Base-by-base conservation (phyloP, 1,140 invertebrate species). In the Andricus grossulariae region DNA sequence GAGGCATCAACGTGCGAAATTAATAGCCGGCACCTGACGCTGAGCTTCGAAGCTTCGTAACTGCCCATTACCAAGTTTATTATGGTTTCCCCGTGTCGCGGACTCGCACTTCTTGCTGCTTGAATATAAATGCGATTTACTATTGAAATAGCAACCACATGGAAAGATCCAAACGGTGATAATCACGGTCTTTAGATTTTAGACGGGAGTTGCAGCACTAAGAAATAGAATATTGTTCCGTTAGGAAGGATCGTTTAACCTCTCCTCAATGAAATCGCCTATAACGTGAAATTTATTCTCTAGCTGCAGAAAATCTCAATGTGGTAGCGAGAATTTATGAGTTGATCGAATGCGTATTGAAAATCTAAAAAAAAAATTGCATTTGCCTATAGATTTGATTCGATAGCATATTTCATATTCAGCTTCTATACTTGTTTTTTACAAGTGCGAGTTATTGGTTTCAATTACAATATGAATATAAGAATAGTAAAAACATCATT, bases 1-100 rank as follows among this genome's bases (percentile, higher is more conserved):
- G 79, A 80, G 84, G 83, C 80, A 87, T 85, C 81, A 85, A 81
- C 78, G 83, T 75, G 80, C 83, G 71, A 87, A 87, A 89, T 88
- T 87, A 84, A 88, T 87, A 87, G 84, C 81, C 84, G 82, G 84
- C 85, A 88, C 84, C 85, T 85, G 84, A 87, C 84, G 82, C 81
- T 77, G 54, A 73, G 77, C 79, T 73, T 71, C 52, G 77, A 74
- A 79, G 81, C 83, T 73, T 81, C 80, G 83, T 87, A 88, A 88
- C 87, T 85, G 82, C 83, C 87, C 82, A 88, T 88, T 88, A 88
- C 85, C 82, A 82, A 85, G 80, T 88, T 89, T 88, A 88, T 88
- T 88, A 86, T 86, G 86, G 83, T 89, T 88, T 87, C 83, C 80
- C 80, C 78, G 81, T 73, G 76, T 79, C 83, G 80, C 73, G 76